Evolutionary conservation across 2,113 vertebrate species (phyloP), one percentile per base, ranked within the genome.

Genomic region (Centropristis striata): DNA sequence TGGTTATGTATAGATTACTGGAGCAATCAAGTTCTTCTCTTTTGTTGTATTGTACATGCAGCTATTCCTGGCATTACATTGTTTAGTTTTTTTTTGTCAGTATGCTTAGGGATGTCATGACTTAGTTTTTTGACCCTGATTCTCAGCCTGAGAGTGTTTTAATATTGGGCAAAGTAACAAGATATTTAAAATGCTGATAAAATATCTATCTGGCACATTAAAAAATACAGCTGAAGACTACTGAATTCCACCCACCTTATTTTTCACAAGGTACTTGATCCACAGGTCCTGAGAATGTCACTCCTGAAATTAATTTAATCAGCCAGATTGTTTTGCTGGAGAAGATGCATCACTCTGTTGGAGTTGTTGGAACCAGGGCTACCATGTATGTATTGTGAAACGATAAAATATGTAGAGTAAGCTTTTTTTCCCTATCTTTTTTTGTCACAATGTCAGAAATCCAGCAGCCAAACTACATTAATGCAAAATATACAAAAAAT

Each of bases 1-100:
- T 76, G 50, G 21, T 32, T 72, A 23, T 65, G 23, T 58, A 66
- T 49, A 46, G 54, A 71, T 72, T 55, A 18, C 32, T 50, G 57
- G 25, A 44, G 41, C 23, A 18, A 25, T 42, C 8, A 55, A 58
- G 37, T 15, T n/a, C 55, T 51, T 21, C 1, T 21, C 25, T n/a
- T 65, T 51, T 46, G 21, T 49, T 37, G 11, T 16, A 13, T 25
- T 47, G 28, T 37, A 27, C 4, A 72, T 20, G 25, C 11, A 42
- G 21, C 13, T 14, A n/a, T 51, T 63, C 13, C 14, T 50, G 23
- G 14, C 15, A 32, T 49, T 37, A 4, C 50, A 44, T 68, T 58
- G 15, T 70, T 36, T 27, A 8, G 16, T 51, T 4, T 80, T n/a
- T n/a, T n/a, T n/a, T n/a, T n/a, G n/a, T 32, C 28, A 39, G 49